Base-by-base conservation (phyloP, 2,888 invertebrate species). In the Lissocephala sabroskyi region DNA sequence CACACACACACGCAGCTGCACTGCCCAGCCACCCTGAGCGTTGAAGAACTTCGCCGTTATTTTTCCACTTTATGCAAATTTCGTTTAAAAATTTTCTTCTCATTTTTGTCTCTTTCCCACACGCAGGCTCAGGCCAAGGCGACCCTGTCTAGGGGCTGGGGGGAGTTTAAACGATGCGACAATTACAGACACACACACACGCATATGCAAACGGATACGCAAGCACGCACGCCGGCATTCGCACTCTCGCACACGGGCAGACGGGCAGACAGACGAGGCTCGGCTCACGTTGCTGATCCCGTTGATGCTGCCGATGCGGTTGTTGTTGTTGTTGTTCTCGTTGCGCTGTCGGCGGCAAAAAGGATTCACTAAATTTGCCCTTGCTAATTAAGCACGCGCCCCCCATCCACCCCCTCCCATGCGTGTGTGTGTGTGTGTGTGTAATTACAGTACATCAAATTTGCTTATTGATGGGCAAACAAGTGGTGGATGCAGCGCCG, bases 11-110 rank as follows among this genome's bases (percentile, higher is more conserved):
- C 23, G 4, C 23, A 23, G 23, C 23, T 5, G 7, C 3, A 23
- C n/a, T n/a, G 23, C 23, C 23, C 4, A 23, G 7, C 23, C 7
- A 23, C 23, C 4, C 23, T 23, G 23, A n/a, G n/a, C n/a, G n/a
- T n/a, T n/a, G n/a, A n/a, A n/a, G n/a, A n/a, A n/a, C n/a, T n/a
- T n/a, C 28, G 28, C 37, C 35, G 17, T 43, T 43, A 2, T 30
- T 33, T 16, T 11, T 10, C 29, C 10, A 11, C 33, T 19, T 37
- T 46, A 46, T 46, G 46, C 41, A 46, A 46, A 46, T 46, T 28
- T 46, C 26, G 35, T 41, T 39, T 41, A 41, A 41, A 41, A 41
- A n/a, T n/a, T 46, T 46, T 46, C 28, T 28, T 46, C n/a, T n/a
- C n/a, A n/a, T n/a, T n/a, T n/a, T n/a, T n/a, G n/a, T n/a, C n/a